Evolutionary conservation across 2,113 vertebrate species (phyloP).

Genomic region (Heptranchias perlo): DNA sequence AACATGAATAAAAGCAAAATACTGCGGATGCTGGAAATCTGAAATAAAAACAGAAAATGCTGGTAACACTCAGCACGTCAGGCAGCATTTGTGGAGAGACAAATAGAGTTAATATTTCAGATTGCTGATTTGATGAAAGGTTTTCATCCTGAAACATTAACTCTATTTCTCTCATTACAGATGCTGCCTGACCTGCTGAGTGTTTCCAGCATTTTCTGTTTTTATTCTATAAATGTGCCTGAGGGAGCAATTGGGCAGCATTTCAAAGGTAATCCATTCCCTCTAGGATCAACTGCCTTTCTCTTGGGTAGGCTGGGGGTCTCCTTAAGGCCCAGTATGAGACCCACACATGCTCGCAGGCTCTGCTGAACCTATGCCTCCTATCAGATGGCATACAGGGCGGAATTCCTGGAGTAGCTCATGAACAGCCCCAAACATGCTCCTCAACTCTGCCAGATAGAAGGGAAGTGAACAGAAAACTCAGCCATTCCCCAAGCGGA

Average conservation of each 20-base stretch:
- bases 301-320: background rate
- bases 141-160: too few species aligned
- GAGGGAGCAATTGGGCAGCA: too few species aligned
- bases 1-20: too few species aligned
- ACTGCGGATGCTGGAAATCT: too few species aligned
- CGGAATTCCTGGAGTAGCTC: background rate
- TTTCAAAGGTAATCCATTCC: background rate
- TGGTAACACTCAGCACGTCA: too few species aligned
- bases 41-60: too few species aligned
- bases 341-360: background rate
- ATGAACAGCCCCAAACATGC: background rate
- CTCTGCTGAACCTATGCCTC: background rate
- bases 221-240: background rate
- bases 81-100: too few species aligned
- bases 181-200: background rate
- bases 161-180: background rate
- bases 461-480: background rate
- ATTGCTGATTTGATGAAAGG: too few species aligned
- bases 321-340: background rate
- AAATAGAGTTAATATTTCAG: too few species aligned
- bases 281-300: background rate
- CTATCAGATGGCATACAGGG: background rate
- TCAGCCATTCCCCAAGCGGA: background rate
- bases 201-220: background rate
- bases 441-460: background rate